phyloP scores from a whole-genome alignment of 2,888 invertebrate genomes.

The Cephus spinipes region DNA sequence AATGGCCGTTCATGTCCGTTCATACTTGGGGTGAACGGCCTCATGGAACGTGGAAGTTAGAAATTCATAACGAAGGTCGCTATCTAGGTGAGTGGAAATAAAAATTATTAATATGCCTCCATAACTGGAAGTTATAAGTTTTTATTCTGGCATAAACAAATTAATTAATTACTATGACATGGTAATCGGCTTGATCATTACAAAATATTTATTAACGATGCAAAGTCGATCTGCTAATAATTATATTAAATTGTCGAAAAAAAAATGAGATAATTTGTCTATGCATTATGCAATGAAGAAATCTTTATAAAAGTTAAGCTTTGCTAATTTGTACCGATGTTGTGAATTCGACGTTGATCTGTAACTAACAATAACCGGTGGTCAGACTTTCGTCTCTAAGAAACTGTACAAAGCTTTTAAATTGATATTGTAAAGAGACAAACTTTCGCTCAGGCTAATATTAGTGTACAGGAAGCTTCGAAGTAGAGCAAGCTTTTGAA shows the following conservation, averaged over 20 bases:
- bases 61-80: conserved; percentile 94
- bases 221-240: neutral
- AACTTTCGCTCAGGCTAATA: neutral
- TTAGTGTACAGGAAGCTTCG: neutral
- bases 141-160: neutral
- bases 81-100: conserved; percentile 78
- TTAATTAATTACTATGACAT: neutral
- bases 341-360: neutral
- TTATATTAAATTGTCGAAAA: neutral
- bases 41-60: conserved; percentile 93
- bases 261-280: neutral
- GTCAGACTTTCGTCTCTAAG: neutral
- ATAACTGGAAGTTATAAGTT: neutral
- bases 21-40: conserved; percentile 99
- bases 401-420: neutral
- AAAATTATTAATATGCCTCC: neutral
- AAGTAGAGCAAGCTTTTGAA: neutral
- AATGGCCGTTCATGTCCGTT: conserved; percentile 99
- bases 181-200: neutral
- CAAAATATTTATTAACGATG: no score
- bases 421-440: neutral
- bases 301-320: neutral
- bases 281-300: neutral
- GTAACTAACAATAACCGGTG: neutral
- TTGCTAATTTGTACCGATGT: neutral